phyloP scores from a whole-genome alignment of 2,888 invertebrate genomes.

The Fragum whitleyi region DNA sequence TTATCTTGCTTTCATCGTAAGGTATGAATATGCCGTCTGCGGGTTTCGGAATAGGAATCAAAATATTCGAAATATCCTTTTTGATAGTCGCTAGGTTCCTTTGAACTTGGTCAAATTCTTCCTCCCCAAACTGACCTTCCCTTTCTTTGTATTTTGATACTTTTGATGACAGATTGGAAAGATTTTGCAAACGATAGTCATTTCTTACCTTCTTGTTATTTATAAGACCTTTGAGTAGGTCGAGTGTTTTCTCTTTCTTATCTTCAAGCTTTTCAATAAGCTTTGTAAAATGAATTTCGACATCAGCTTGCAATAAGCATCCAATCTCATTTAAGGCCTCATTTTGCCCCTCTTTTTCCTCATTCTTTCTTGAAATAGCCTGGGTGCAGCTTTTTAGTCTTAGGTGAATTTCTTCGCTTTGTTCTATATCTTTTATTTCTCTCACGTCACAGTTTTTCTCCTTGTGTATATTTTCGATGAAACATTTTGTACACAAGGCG shows the following conservation, averaged over 20 bases:
- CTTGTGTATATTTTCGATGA: not conserved
- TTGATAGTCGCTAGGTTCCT: too few relatives aligned
- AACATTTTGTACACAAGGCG: conserved; percentile 4
- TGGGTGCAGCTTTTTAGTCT: not conserved
- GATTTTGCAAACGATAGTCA: too few relatives aligned
- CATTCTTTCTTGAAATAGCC: not conserved
- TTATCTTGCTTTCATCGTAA: not conserved
- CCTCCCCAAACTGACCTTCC: too few relatives aligned
- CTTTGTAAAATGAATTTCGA: not conserved
- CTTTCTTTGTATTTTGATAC: too few relatives aligned
- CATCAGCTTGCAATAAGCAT: not conserved
- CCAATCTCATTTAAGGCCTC: not conserved
- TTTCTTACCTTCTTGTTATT: too few relatives aligned
- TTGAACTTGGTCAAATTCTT: too few relatives aligned
- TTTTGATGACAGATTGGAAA: too few relatives aligned
- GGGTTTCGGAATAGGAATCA: too few relatives aligned
- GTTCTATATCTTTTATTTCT: not conserved
- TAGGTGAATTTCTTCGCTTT: not conserved
- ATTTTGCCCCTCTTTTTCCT: not conserved
- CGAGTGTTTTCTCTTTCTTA: too few relatives aligned
- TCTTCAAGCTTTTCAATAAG: too few relatives aligned
- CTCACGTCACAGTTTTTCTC: not conserved
- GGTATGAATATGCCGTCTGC: not conserved
- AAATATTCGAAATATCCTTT: not conserved
- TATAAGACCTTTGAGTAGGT: too few relatives aligned